Percentiles rank a stretch among this genome's conserved stretches.
Evolutionary conservation across 2,797 vertebrate species (phyloP).

Genomic region (Bradypodion ventrale): DNA sequence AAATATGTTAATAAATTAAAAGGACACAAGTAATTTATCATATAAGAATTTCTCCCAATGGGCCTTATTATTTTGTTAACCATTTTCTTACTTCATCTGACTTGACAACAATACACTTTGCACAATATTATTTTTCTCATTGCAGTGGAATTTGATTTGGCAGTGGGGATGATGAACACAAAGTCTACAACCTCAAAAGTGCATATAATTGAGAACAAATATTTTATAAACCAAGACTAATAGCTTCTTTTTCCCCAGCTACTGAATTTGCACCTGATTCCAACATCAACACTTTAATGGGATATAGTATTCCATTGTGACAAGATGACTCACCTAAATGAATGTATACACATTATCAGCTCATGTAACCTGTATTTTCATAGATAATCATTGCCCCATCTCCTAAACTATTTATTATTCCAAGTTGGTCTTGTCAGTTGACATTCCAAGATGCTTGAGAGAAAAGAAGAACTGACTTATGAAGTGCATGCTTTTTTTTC

Average conservation of each 20-base stretch:
- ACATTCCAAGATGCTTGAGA: constrained; percentile 58
- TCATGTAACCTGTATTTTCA: constrained; percentile 26
- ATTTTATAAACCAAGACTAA: not conserved
- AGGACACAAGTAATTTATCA: not conserved
- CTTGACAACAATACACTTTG: not conserved
- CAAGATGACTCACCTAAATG: constrained; percentile 65
- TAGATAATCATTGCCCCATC: not conserved
- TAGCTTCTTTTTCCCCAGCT: constrained; percentile 7
- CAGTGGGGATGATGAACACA: not conserved
- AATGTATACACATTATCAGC: constrained; percentile 1
- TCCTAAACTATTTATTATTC: constrained; percentile 23
- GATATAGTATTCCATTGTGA: constrained; percentile 42
- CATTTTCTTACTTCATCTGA: not conserved
- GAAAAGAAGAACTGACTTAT: constrained; percentile 60
- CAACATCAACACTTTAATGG: not conserved
- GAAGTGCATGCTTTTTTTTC: constrained; percentile 53
- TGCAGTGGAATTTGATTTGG: not conserved
- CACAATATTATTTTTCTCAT: not conserved
- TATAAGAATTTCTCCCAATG: not conserved
- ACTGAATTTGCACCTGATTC: constrained; percentile 4
- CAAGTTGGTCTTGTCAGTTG: constrained; percentile 52
- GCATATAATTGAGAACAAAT: not conserved
- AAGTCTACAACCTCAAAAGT: not conserved
- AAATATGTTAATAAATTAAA: not conserved
- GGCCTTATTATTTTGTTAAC: not conserved